Percentiles rank a stretch among this genome's conserved stretches.
Conservation (phyloP, 1,140 invertebrate species). For the Andricus grossulariae region DNA sequence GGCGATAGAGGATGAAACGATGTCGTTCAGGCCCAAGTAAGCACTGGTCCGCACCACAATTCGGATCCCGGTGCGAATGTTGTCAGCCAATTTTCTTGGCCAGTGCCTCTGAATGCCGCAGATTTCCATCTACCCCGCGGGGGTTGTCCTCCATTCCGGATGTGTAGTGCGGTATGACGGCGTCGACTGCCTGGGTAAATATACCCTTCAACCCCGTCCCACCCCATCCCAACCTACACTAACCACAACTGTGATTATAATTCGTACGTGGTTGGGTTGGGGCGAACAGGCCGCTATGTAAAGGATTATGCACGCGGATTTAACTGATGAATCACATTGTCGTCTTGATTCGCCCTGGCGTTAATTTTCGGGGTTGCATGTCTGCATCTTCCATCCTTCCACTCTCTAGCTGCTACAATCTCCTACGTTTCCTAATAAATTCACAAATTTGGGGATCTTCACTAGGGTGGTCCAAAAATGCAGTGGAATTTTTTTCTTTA, state of each 20-base stretch:
- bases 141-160: slow-evolving; percentile 60
- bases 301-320: slow-evolving; percentile 77
- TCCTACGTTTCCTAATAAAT: background rate
- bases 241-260: slow-evolving; percentile 77
- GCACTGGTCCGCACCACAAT: slow-evolving; percentile 57
- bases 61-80: slow-evolving; percentile 70
- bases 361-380: slow-evolving; percentile 70
- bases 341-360: slow-evolving; percentile 76
- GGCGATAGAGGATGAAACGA: slow-evolving; percentile 54
- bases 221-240: slow-evolving; percentile 54
- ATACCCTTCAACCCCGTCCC: slow-evolving; percentile 63
- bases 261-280: slow-evolving; percentile 62
- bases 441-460: background rate
- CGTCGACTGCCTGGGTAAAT: slow-evolving; percentile 69
- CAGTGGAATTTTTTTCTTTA: too few relatives aligned
- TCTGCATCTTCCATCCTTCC: slow-evolving; percentile 33
- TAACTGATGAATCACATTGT: slow-evolving; percentile 78
- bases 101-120: slow-evolving; percentile 75
- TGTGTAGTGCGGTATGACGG: slow-evolving; percentile 57
- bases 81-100: slow-evolving; percentile 77
- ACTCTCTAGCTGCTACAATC: slow-evolving; percentile 7
- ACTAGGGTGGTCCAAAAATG: too few relatives aligned
- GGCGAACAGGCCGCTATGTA: slow-evolving; percentile 63
- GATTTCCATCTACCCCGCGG: slow-evolving; percentile 74
- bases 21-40: slow-evolving; percentile 46